Evolutionary conservation across 2,113 vertebrate species (phyloP), one percentile per base, ranked within the genome.

Genomic region (Chrysochloris asiatica): DNA sequence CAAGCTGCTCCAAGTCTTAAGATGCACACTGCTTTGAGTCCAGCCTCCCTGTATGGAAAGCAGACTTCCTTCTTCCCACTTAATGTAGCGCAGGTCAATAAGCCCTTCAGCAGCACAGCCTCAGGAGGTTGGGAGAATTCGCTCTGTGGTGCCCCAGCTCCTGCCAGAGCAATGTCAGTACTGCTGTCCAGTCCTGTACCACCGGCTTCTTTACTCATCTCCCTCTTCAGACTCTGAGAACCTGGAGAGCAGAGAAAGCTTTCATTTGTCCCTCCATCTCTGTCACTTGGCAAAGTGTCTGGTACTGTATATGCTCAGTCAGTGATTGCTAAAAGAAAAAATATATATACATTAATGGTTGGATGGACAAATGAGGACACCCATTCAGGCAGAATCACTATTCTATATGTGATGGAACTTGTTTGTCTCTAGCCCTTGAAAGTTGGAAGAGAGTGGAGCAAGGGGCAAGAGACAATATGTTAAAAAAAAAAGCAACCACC

Each of bases 131-230:
- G 50, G n/a, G 30, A 45, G 38, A 56, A 36, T 14, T 4, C 6
- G 38, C 33, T 47, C 45, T 65, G 21, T 3, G 6, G 50, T 59
- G 78, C 41, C 73, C 52, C 14, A 30, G 45, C 14, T 33, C 47
- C 28, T n/a, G 19, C 76, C 21, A 1, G 28, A 48, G 17, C 7
- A 21, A 0, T 8, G 7, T 69, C 19, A 19, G 33, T 0, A 14
- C 47, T 28, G 19, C 8, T 9, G 12, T 12, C 28, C 21, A 5
- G 17, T 56, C 43, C 12, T 45, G 22, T 19, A 9, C 36, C 4
- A 1, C 16, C 33, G 50, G 50, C 16, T 33, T 59, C 33, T 16
- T 47, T 22, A 38, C 73, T 36, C 54, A 73, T 41, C 52, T 41
- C 41, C 7, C 28, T 84, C 63, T 10, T 16, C 14, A 50, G 59